Evolutionary conservation across 2,888 invertebrate species (phyloP).

Genomic region (Nemoura dubitans): DNA sequence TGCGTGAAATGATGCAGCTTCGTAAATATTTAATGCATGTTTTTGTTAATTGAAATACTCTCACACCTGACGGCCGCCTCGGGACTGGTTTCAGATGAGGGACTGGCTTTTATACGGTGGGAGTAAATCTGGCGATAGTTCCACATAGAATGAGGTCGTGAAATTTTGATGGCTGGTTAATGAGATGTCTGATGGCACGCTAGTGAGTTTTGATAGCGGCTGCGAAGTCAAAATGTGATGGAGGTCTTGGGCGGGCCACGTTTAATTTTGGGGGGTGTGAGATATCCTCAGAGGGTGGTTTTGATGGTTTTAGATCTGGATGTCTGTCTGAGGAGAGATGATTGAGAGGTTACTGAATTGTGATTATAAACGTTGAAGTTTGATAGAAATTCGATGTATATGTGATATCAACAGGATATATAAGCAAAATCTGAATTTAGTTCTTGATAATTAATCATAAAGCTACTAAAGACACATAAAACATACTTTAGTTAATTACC

Average conservation of each 20-base stretch:
- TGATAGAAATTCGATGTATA: too few relatives aligned
- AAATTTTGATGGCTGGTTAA: background rate
- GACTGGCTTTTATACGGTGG: background rate
- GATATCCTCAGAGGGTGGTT: background rate
- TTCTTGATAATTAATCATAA: too few relatives aligned
- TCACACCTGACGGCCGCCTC: background rate
- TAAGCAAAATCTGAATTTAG: too few relatives aligned
- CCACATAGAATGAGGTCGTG: background rate
- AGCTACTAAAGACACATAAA: too few relatives aligned
- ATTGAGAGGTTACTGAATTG: too few relatives aligned
- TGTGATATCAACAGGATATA: too few relatives aligned
- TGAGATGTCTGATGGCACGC: background rate
- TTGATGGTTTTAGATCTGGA: background rate
- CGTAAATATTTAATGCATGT: background rate
- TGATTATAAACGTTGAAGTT: too few relatives aligned
- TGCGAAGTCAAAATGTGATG: too few relatives aligned
- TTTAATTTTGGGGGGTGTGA: background rate
- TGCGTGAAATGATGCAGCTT: too few relatives aligned
- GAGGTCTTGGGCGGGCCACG: background rate
- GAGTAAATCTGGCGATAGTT: background rate
- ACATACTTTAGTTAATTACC: too few relatives aligned
- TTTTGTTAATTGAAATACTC: conserved; percentile 1
- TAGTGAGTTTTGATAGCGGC: background rate
- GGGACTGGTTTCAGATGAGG: background rate
- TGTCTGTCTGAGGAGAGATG: background rate